Percentiles rank a stretch among this genome's conserved stretches.
These are phyloP conservation scores for Homalodisca vitripennis DNA, from an alignment of 1,140 invertebrate species.

Conservation along the genomic window DNA sequence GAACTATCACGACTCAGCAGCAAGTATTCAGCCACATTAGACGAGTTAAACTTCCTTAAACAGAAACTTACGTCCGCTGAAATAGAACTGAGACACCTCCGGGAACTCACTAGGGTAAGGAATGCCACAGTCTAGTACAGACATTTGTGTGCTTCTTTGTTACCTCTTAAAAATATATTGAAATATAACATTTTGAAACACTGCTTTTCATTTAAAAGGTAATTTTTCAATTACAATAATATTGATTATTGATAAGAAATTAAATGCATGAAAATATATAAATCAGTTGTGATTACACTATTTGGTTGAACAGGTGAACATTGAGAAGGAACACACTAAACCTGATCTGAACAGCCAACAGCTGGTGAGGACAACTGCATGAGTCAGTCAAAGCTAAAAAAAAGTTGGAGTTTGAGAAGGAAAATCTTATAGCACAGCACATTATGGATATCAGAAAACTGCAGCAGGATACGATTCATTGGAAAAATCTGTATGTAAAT, in stretches of 20 bases:
- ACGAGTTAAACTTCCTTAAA: conserved; percentile 35
- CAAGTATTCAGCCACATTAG: conserved; percentile 35
- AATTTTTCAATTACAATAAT: background rate
- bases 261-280: too few species aligned
- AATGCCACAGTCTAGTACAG: too few species aligned
- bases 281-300: too few species aligned
- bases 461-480: conserved; percentile 39
- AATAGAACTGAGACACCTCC: conserved; percentile 36
- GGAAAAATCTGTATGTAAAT: conserved; percentile 39
- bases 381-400: conserved; percentile 36
- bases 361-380: conserved; percentile 36
- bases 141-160: too few species aligned
- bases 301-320: conserved; percentile 23
- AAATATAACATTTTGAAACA: too few species aligned
- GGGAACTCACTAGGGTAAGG: conserved; percentile 29
- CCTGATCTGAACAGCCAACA: conserved; percentile 33
- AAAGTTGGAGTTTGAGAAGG: conserved; percentile 34
- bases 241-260: too few species aligned
- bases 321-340: conserved; percentile 24
- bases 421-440: conserved; percentile 38
- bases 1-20: conserved; percentile 33
- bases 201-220: too few species aligned
- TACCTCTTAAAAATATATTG: too few species aligned
- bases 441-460: conserved; percentile 39
- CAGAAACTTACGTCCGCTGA: conserved; percentile 33